Percentiles rank a stretch among this genome's conserved stretches.
These are phyloP conservation scores for Microdon myrmicae DNA, from an alignment of 2,888 invertebrate genomes.

Conservation along the genomic window DNA sequence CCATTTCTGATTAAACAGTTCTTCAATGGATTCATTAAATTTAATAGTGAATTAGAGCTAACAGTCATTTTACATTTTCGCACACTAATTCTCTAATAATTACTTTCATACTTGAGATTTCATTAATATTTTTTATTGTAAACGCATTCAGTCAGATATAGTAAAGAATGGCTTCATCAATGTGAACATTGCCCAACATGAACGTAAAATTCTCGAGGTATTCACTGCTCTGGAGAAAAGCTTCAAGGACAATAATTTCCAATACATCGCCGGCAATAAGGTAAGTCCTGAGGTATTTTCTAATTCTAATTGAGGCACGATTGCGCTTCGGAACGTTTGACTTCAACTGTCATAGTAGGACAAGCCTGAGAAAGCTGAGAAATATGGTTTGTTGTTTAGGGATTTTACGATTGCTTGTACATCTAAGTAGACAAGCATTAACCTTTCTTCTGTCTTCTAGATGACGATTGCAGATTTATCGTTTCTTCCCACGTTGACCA, in stretches of 20 bases:
- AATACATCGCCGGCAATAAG: conserved; percentile 63
- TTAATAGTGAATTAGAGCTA: too few species aligned
- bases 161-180: conserved; percentile 59
- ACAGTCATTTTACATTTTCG: too few species aligned
- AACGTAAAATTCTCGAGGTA: conserved; percentile 63
- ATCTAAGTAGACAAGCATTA: neutral
- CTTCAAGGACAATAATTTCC: conserved; percentile 56
- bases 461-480: conserved; percentile 67
- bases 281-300: conserved; percentile 59
- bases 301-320: conserved; percentile 22
- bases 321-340: conserved; percentile 25
- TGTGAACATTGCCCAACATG: conserved; percentile 59
- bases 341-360: conserved; percentile 13
- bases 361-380: neutral
- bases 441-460: conserved; percentile 53
- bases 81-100: too few species aligned
- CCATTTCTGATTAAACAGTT: too few species aligned
- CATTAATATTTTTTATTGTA: too few species aligned
- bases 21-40: too few species aligned
- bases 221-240: conserved; percentile 65
- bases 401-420: neutral
- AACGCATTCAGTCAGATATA: conserved; percentile 62
- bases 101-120: too few species aligned
- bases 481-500: conserved; percentile 65
- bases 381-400: too few species aligned